Percentiles rank a stretch among this genome's conserved stretches.
Evolutionary conservation across 2,888 invertebrate genomes (phyloP).

Genomic region (Lasius platythorax): DNA sequence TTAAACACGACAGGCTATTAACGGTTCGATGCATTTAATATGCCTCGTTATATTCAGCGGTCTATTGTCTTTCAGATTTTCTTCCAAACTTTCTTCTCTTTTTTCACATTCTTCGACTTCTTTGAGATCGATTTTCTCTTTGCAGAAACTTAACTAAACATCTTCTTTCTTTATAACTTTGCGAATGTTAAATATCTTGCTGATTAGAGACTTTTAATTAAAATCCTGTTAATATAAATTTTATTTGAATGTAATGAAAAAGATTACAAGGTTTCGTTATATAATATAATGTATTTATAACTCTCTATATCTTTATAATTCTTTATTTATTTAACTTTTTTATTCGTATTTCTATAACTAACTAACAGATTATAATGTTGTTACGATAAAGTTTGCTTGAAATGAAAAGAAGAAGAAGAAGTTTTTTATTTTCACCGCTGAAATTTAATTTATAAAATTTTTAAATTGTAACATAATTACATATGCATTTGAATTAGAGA

Average conservation of each 20-base stretch:
- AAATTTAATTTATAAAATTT: neutral
- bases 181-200: neutral
- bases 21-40: constrained; percentile 10
- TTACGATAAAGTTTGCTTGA: neutral
- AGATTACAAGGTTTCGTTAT: neutral
- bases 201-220: neutral
- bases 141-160: neutral
- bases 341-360: neutral
- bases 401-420: neutral
- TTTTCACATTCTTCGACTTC: neutral
- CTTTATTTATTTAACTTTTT: neutral
- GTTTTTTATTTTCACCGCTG: neutral
- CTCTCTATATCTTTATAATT: too few relatives aligned
- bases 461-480: neutral
- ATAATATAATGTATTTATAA: neutral
- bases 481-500: neutral
- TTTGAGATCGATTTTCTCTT: neutral
- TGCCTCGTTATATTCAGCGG: neutral
- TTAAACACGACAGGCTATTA: constrained; percentile 18
- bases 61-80: neutral
- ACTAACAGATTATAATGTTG: neutral
- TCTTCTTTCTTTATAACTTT: neutral
- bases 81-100: neutral
- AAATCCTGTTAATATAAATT: neutral
- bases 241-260: neutral